Base-by-base conservation (phyloP, 1,140 invertebrate species). In the Aphidius gifuensis region DNA sequence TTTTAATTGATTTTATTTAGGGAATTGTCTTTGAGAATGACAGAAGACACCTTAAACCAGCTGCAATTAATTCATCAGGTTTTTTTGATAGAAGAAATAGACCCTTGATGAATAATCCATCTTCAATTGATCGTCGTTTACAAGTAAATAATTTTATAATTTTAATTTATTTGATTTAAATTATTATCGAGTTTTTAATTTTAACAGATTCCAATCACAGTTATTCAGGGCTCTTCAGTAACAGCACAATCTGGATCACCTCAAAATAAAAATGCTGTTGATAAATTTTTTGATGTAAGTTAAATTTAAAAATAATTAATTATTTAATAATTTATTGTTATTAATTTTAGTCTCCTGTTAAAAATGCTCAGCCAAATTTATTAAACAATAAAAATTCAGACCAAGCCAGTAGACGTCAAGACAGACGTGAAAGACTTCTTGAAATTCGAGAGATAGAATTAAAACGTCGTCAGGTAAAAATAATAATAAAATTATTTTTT, bases 191-290 rank as follows among this genome's bases (percentile, higher is more conserved):
- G 4, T 55, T 55, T 42, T 39, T n/a, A 51, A 51, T 44, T 42
- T 45, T 61, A 23, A 21, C 47, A 79, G 76, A 78, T 79, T 48
- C 75, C 77, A 16, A 77, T 77, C 40, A 68, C 72, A 7, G 73
- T 70, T 6, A 76, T 78, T 42, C 72, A 64, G 44, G 72, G 74
- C 60, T 77, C 74, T 1, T 68, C 74, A 8, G 64, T 68, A 5
- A 71, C 70, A 0, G 73, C 69, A 6, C 73, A 77, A 55, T 23
- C 44, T 0, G 71, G 73, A 42, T 74, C 68, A 6, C 74, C 75
- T 7, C 61, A 71, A 54, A 77, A 75, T 40, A 67, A 64, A 7
- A 61, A 69, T 16, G 59, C 60, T 1, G 75, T 77, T 32, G 66
- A 71, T 42, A 72, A 59, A 44, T 56, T 76, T 43, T 68, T 78